Evolutionary conservation across 2,113 vertebrate species (phyloP).

Genomic region (Syngnathus typhle): DNA sequence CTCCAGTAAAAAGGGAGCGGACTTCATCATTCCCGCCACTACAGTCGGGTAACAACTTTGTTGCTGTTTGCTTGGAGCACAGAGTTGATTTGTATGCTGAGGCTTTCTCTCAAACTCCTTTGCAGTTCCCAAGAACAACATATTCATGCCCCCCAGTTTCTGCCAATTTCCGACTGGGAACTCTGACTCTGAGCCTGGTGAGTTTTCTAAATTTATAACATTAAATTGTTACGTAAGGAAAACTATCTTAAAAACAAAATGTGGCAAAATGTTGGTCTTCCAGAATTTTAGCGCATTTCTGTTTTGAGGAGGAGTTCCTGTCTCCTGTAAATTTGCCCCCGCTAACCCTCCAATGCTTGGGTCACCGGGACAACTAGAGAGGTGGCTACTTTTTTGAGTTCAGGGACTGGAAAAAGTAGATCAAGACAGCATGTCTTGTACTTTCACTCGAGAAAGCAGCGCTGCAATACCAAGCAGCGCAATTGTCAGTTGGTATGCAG

Average conservation of each 20-base stretch:
- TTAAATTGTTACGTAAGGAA: no score
- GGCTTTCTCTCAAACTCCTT: constrained; percentile 39
- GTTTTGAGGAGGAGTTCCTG: neutral
- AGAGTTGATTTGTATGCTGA: constrained; percentile 56
- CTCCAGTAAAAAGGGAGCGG: constrained; percentile 91
- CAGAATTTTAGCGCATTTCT: neutral
- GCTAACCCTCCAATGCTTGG: neutral
- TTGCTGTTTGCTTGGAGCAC: constrained; percentile 25
- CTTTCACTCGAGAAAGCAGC: neutral
- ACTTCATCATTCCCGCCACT: constrained; percentile 90
- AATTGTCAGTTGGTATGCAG: neutral
- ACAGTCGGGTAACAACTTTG: constrained; percentile 80
- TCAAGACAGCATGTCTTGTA: neutral
- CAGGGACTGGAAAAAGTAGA: neutral
- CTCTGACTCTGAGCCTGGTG: constrained; percentile 92
- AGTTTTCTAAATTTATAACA: constrained; percentile 35
- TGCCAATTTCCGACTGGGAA: constrained; percentile 88
- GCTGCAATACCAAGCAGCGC: neutral
- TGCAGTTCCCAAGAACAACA: constrained; percentile 92
- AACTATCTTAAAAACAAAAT: no score
- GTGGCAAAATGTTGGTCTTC: no score
- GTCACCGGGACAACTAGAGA: no score
- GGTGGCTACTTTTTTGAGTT: no score
- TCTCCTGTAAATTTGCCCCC: neutral
- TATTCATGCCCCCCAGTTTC: constrained; percentile 93